phyloP scores from a whole-genome alignment of 2,113 vertebrate species.

The Limanda limanda region DNA sequence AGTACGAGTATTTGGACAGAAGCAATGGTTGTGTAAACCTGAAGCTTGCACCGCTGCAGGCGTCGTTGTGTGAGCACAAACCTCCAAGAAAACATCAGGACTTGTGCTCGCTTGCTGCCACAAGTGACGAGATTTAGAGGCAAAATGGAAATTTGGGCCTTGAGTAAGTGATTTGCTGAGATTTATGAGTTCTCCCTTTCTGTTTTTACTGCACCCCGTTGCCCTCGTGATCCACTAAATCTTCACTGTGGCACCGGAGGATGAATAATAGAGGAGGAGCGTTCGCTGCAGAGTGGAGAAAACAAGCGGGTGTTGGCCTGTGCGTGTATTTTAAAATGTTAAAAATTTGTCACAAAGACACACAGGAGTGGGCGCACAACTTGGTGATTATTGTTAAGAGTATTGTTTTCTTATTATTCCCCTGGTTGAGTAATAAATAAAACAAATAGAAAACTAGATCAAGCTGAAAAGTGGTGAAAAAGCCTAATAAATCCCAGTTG shows the following conservation, averaged over 20 bases:
- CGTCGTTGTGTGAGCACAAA: constrained; percentile 5
- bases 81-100: background rate
- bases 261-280: constrained; percentile 67
- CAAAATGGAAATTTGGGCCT: background rate
- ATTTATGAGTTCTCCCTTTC: constrained; percentile 41
- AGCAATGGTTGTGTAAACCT: constrained; percentile 40
- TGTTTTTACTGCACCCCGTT: constrained; percentile 32
- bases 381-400: too few relatives aligned
- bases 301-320: constrained; percentile 40
- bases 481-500: too few relatives aligned
- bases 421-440: background rate
- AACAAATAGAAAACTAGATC: background rate
- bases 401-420: background rate
- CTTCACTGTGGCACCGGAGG: constrained; percentile 38
- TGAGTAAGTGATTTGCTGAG: constrained; percentile 37
- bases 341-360: background rate
- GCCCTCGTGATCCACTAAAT: constrained; percentile 42
- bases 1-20: constrained; percentile 25
- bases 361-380: too few relatives aligned
- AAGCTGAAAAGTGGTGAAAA: too few relatives aligned
- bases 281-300: background rate
- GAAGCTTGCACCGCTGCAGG: constrained; percentile 31
- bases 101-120: constrained; percentile 21
- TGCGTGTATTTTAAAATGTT: constrained; percentile 1
- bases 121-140: constrained; percentile 21